Evolutionary conservation across 2,888 invertebrate species (phyloP).

Genomic region (Lithosia quadra): DNA sequence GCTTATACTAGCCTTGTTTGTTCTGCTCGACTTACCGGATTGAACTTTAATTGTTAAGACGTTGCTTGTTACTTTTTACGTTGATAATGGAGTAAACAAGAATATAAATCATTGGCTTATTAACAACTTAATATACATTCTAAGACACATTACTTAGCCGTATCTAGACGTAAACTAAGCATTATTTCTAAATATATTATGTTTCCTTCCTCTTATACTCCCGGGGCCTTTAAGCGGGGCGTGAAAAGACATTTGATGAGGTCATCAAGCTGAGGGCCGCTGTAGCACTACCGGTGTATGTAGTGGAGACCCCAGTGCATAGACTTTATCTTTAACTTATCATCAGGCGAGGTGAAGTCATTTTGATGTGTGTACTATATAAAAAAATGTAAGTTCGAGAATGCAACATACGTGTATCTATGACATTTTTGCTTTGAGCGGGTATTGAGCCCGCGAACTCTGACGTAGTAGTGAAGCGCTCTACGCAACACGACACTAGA

Average conservation of each 20-base stretch:
- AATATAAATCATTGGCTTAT: not conserved
- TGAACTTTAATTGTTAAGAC: conserved; percentile 10
- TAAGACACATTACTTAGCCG: not conserved
- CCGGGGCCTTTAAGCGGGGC: too few relatives aligned
- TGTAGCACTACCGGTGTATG: too few relatives aligned
- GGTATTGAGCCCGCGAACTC: not conserved
- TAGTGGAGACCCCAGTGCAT: too few relatives aligned
- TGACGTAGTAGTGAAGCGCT: not conserved
- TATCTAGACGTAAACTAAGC: not conserved
- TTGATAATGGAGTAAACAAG: not conserved
- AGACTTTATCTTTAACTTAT: too few relatives aligned
- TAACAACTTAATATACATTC: not conserved
- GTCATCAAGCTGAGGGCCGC: too few relatives aligned
- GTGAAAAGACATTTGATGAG: too few relatives aligned
- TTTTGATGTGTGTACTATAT: too few relatives aligned
- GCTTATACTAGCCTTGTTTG: conserved; percentile 20
- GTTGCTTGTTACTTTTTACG: conserved; percentile 3
- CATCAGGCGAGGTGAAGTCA: too few relatives aligned
- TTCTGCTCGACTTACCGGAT: conserved; percentile 21
- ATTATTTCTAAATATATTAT: too few relatives aligned
- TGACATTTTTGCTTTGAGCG: not conserved
- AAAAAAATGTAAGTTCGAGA: not conserved
- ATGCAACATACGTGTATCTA: too few relatives aligned
- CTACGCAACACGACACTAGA: not conserved
- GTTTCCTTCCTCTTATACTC: too few relatives aligned